These are phyloP conservation scores for Yponomeuta malinellus DNA, from an alignment of 2,888 invertebrate genomes.

Conservation along the genomic window DNA sequence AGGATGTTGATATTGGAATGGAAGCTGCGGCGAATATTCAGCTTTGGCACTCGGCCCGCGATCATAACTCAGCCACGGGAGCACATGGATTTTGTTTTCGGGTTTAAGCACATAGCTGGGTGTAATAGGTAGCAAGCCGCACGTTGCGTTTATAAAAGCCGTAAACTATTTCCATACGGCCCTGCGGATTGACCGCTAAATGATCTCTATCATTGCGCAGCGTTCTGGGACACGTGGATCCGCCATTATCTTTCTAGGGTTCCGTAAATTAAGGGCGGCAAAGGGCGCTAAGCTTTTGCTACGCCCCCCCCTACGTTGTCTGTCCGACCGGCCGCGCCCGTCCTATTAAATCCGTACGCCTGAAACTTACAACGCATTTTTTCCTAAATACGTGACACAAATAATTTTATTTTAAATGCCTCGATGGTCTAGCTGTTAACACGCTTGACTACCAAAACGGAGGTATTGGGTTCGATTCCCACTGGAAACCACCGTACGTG, in stretches of 20 bases:
- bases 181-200: background rate
- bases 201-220: background rate
- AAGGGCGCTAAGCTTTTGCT: no score
- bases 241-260: background rate
- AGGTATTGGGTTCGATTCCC: no score
- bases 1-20: constrained; percentile 12
- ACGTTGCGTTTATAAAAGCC: background rate
- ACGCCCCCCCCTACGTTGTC: no score
- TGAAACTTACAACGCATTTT: no score
- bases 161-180: background rate
- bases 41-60: constrained; percentile 9
- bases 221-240: background rate
- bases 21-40: constrained; percentile 3
- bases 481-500: no score
- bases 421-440: no score
- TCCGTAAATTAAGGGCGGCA: no score
- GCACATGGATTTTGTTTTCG: background rate
- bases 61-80: constrained; percentile 3
- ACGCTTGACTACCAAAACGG: no score
- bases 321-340: no score
- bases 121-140: background rate
- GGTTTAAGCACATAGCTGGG: background rate
- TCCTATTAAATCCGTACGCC: no score
- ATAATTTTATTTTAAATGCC: no score
- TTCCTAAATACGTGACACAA: no score